phyloP scores from a whole-genome alignment of 2,797 vertebrate species.

The Spinibarbus caldwelli region DNA sequence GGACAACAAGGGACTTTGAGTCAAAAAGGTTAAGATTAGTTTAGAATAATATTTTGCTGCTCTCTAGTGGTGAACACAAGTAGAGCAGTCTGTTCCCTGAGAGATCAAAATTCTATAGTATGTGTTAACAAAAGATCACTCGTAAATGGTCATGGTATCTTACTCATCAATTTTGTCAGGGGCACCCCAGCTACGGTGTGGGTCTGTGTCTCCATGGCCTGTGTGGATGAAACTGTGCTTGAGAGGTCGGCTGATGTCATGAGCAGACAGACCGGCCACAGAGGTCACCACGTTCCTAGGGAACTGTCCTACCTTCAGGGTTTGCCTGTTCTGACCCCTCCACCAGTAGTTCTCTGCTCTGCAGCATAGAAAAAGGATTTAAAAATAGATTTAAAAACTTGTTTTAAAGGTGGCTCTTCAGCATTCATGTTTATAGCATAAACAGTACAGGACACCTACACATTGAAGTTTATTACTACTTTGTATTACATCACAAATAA shows the following conservation, averaged over 20 bases:
- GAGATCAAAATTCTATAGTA: background rate
- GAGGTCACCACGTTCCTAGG: constrained; percentile 96
- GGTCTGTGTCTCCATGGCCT: constrained; percentile 96
- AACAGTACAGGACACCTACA: background rate
- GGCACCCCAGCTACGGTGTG: constrained; percentile 95
- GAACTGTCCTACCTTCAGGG: constrained; percentile 92
- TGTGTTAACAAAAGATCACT: background rate
- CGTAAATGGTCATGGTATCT: constrained; percentile 45
- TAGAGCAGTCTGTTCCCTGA: background rate
- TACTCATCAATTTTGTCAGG: constrained; percentile 97
- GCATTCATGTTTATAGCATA: background rate
- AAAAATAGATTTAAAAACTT: background rate
- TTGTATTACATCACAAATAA: background rate
- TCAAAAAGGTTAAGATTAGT: too few species aligned
- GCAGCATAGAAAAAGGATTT: constrained; percentile 12
- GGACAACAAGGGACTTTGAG: too few species aligned
- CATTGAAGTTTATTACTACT: background rate
- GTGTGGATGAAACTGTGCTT: constrained; percentile 99
- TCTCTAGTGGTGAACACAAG: constrained; percentile 63
- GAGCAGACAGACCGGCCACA: constrained; percentile 92
- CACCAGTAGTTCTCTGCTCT: constrained; percentile 99
- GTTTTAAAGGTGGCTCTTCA: background rate
- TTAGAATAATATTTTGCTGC: constrained; percentile 55
- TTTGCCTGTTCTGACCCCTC: constrained; percentile 95
- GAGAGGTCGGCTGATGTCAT: constrained; percentile 98